Evolutionary conservation across 2,797 vertebrate genomes (phyloP).

Genomic region (Acanthornis magna): DNA sequence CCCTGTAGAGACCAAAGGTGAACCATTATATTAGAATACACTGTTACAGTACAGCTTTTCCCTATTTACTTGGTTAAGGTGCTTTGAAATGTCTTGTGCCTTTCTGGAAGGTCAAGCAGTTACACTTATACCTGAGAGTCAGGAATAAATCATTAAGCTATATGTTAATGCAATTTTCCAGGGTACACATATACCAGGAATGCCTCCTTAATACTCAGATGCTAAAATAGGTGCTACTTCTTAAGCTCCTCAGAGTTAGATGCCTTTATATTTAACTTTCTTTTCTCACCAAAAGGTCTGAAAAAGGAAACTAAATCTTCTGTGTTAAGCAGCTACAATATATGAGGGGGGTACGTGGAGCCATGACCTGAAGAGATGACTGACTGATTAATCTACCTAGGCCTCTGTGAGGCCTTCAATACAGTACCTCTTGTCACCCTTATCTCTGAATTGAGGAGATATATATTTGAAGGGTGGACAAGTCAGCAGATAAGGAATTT

Average conservation of each 20-base stretch:
- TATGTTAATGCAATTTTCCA: not conserved
- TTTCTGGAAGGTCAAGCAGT: not conserved
- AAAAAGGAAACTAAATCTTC: not conserved
- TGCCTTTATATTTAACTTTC: not conserved
- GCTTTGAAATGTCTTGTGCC: not conserved
- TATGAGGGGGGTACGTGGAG: not conserved
- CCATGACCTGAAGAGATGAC: not conserved
- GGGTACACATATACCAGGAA: not conserved
- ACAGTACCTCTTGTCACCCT: fast-evolving
- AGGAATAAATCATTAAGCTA: not conserved
- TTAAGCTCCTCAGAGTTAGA: not conserved
- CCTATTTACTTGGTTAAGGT: not conserved
- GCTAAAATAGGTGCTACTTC: not conserved
- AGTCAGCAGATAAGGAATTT: not conserved
- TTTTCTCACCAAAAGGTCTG: not conserved
- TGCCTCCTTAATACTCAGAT: not conserved
- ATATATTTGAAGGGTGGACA: not conserved
- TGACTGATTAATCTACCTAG: not conserved
- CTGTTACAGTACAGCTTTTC: not conserved
- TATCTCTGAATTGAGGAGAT: not conserved
- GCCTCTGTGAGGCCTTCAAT: not conserved
- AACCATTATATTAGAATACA: not conserved
- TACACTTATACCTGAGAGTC: not conserved
- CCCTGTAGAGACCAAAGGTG: not conserved
- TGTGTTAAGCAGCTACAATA: not conserved